A percentile compares a stretch with the other conserved stretches of the same genome.
Evolutionary conservation across 2,888 invertebrate genomes (phyloP).

Genomic region (Heteropelma amictum): DNA sequence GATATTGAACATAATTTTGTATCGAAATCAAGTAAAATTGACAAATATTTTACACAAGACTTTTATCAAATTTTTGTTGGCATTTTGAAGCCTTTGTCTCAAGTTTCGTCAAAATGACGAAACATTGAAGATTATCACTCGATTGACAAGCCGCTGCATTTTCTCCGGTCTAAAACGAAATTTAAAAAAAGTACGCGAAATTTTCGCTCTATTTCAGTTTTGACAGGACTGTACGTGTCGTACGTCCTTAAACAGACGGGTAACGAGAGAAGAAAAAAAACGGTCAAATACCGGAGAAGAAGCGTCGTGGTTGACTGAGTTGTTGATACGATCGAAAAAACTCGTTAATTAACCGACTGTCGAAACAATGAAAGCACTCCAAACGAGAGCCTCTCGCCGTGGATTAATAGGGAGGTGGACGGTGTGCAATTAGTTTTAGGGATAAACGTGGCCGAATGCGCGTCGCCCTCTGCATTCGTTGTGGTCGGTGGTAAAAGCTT

Average conservation of each 20-base stretch:
- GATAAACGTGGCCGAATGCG: slow-evolving; percentile 35
- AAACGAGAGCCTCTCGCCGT: slow-evolving; percentile 56
- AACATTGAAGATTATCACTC: no score
- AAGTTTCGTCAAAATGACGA: no score
- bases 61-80: no score
- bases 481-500: not conserved
- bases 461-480: slow-evolving; percentile 28
- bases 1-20: no score
- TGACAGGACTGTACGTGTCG: no score
- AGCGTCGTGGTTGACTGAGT: not conserved
- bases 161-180: no score
- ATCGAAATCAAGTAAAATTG: no score
- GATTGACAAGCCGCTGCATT: no score
- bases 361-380: slow-evolving; percentile 58
- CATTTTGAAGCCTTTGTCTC: no score
- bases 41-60: no score
- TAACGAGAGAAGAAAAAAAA: not conserved
- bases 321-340: slow-evolving; percentile 41
- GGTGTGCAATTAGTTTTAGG: slow-evolving; percentile 51
- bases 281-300: not conserved
- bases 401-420: slow-evolving; percentile 59
- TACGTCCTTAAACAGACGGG: not conserved
- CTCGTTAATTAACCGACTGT: slow-evolving; percentile 57
- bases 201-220: no score
- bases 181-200: no score